phyloP scores from a whole-genome alignment of 2,113 vertebrate species.

The Gobius niger region DNA sequence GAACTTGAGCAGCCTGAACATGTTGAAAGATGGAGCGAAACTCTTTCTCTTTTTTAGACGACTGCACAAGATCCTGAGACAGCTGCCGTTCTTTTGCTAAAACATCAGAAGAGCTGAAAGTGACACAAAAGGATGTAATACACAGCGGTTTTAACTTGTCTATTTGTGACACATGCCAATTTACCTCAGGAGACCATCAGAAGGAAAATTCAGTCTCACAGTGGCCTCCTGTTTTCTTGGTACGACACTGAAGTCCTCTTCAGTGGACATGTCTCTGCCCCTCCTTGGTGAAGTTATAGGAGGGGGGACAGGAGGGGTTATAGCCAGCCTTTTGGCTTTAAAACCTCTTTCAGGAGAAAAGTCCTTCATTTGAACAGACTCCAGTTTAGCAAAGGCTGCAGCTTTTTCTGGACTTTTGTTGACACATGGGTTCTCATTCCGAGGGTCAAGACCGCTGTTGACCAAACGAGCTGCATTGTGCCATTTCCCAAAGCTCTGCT shows the following conservation, averaged over 20 bases:
- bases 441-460: constrained; percentile 77
- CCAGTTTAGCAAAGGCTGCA: constrained; percentile 79
- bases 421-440: constrained; percentile 79
- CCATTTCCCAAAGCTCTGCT: constrained; percentile 81
- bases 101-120: constrained; percentile 83
- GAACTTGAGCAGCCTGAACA: constrained; percentile 84
- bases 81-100: constrained; percentile 91
- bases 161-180: constrained; percentile 13
- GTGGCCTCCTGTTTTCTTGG: constrained; percentile 86
- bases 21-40: constrained; percentile 95
- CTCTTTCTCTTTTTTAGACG: constrained; percentile 91
- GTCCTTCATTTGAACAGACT: constrained; percentile 73
- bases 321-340: constrained; percentile 82
- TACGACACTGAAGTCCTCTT: constrained; percentile 78
- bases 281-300: constrained; percentile 75
- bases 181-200: constrained; percentile 89
- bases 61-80: constrained; percentile 89
- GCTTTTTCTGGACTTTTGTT: constrained; percentile 85
- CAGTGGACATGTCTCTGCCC: constrained; percentile 81
- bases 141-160: background rate
- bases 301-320: constrained; percentile 76
- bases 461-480: constrained; percentile 81
- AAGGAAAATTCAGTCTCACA: constrained; percentile 89
- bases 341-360: constrained; percentile 84
- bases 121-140: background rate